Conservation (phyloP, 2,113 vertebrate genomes). For the Pristiophorus japonicus region DNA sequence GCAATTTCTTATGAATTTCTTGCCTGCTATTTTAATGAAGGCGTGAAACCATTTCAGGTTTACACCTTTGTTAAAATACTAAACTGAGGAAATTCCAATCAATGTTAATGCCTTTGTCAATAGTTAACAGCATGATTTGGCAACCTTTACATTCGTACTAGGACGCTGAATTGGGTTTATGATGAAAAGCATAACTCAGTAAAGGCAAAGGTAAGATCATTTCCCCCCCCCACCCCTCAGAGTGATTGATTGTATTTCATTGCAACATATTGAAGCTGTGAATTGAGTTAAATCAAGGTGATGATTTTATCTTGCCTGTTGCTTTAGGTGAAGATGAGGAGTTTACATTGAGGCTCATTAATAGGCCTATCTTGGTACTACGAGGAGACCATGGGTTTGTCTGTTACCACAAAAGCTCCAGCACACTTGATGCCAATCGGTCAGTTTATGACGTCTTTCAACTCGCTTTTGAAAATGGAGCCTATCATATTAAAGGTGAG, state of each 20-base stretch:
- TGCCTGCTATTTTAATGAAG: background rate
- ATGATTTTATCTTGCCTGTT: conserved; percentile 11
- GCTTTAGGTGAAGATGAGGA: conserved; percentile 76
- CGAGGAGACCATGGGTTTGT: conserved; percentile 84
- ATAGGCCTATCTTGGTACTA: conserved; percentile 86
- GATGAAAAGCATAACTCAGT: background rate
- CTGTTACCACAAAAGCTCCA: conserved; percentile 82
- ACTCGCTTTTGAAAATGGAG: conserved; percentile 78
- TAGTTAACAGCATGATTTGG: background rate
- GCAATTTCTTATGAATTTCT: background rate
- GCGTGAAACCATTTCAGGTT: background rate
- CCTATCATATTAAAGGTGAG: conserved; percentile 84
- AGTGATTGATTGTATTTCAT: background rate
- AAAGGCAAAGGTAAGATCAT: background rate
- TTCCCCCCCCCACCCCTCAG: background rate
- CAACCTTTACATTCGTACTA: background rate
- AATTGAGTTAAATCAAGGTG: background rate
- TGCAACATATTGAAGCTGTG: background rate
- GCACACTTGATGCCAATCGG: conserved; percentile 81
- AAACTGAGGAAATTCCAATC: background rate
- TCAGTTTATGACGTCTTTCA: conserved; percentile 86
- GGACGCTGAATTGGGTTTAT: background rate
- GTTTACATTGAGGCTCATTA: conserved; percentile 86
- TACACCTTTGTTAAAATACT: background rate
- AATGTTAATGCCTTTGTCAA: background rate